Conservation (phyloP, 2,113 vertebrate species). For the Seriola quinqueradiata region DNA sequence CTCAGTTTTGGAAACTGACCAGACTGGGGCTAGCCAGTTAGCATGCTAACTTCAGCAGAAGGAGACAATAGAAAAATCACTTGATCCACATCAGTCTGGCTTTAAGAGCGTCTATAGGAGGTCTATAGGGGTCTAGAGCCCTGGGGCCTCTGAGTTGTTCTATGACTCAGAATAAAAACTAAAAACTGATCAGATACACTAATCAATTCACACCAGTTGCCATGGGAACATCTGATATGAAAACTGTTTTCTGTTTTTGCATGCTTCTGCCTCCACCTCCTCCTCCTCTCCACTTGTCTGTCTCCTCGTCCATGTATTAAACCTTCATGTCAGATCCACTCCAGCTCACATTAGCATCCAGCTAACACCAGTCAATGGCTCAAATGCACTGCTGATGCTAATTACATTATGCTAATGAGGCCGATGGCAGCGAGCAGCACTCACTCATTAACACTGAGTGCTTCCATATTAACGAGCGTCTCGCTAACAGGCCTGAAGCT, state of each 20-base stretch:
- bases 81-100: too few relatives aligned
- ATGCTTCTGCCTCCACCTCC: neutral
- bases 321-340: slow-evolving; percentile 5
- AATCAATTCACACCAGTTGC: neutral
- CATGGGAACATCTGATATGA: slow-evolving; percentile 9
- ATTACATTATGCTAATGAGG: slow-evolving; percentile 21
- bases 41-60: too few relatives aligned
- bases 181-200: too few relatives aligned
- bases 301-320: neutral
- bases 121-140: too few relatives aligned
- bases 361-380: neutral
- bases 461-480: neutral
- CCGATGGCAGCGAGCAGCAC: neutral
- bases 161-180: too few relatives aligned
- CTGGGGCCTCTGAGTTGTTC: too few relatives aligned
- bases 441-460: slow-evolving; percentile 10
- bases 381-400: neutral
- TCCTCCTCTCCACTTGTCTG: neutral
- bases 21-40: too few relatives aligned
- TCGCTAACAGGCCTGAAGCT: slow-evolving; percentile 16
- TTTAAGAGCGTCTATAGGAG: too few relatives aligned
- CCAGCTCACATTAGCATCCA: slow-evolving; percentile 24
- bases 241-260: neutral
- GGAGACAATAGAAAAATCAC: too few relatives aligned
- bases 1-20: too few relatives aligned